Conservation (phyloP, 2,797 vertebrate species). For the Oophaga sylvatica region DNA sequence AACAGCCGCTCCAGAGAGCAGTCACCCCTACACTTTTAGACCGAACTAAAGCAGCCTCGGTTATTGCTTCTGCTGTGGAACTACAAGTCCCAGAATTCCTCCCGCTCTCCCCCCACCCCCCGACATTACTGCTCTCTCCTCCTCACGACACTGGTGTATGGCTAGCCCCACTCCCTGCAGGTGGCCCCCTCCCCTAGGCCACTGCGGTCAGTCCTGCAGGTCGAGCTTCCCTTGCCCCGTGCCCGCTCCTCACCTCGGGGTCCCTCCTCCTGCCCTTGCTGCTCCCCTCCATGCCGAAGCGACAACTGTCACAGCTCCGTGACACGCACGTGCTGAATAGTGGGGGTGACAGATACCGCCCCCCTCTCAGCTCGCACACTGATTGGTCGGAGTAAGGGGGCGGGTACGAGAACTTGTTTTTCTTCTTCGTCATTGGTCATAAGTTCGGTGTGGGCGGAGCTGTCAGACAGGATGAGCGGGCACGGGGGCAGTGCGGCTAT, state of each 20-base stretch:
- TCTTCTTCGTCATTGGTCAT: not conserved
- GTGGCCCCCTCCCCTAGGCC: not conserved
- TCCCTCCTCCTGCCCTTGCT: conserved; percentile 49
- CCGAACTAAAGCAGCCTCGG: not conserved
- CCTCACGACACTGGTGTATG: not conserved
- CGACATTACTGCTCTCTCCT: not conserved
- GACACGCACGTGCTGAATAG: conserved; percentile 41
- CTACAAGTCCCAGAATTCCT: no score
- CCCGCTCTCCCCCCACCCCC: no score
- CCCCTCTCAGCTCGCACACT: not conserved
- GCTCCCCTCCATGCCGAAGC: conserved; percentile 46
- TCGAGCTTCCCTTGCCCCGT: not conserved
- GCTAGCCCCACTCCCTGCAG: not conserved
- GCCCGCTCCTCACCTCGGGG: conserved; percentile 43
- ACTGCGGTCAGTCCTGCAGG: not conserved
- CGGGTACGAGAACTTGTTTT: conserved; percentile 23
- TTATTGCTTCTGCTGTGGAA: no score
- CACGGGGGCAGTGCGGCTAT: not conserved
- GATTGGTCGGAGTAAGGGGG: conserved; percentile 3
- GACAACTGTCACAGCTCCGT: conserved; percentile 48
- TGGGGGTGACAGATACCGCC: conserved; percentile 5
- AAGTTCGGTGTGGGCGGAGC: conserved; percentile 10
- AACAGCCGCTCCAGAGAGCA: no score
- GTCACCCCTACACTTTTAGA: not conserved
- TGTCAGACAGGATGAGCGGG: not conserved